Evolutionary conservation across 2,113 vertebrate genomes (phyloP), one percentile per base, ranked within the genome.

Genomic region (Leptosomus discolor): DNA sequence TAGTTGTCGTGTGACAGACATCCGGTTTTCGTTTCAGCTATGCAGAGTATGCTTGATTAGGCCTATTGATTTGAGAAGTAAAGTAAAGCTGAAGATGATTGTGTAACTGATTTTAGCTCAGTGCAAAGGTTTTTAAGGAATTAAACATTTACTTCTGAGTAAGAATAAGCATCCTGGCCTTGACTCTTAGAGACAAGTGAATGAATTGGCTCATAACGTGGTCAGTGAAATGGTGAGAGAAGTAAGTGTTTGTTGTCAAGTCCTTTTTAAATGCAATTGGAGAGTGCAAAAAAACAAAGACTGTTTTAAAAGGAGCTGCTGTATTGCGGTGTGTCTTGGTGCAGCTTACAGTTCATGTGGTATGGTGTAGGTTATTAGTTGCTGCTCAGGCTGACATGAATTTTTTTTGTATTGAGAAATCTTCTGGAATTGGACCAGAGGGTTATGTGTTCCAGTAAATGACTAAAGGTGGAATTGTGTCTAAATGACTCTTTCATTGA

Each of bases 391-490:
- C 83, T 69, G 61, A 69, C 14, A 6, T 37, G 61, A 24, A 4
- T 37, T 36, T 64, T 67, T 92, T 89, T 75, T 58, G 19, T 53
- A 60, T 67, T 88, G 93, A 97, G 79, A 76, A 93, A 94, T 97
- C 88, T 92, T 93, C 80, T 97, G 94, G 94, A 96, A 61, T 92
- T 90, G 77, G 41, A 70, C 96, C 95, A 94, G 86, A 74, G 51
- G 26, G 82, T 94, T 85, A 79, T 91, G 71, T 71, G 22, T 97
- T 98, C 74, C 90, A 96, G 70, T 96, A 97, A 97, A 97, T 94
- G 90, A 58, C 81, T 96, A 95, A 50, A 96, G 95, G 70, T 87
- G 90, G 95, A 96, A 93, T 90, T 85, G 75, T 65, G 89, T 88
- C 94, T 96, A 94, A 97, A 96, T 96, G 36, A 60, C 83, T 96